These are phyloP conservation scores for Halisarca cf. caerulea DNA, from an alignment of 37 sponge, comb jelly and placozoan species.

Conservation along the genomic window DNA sequence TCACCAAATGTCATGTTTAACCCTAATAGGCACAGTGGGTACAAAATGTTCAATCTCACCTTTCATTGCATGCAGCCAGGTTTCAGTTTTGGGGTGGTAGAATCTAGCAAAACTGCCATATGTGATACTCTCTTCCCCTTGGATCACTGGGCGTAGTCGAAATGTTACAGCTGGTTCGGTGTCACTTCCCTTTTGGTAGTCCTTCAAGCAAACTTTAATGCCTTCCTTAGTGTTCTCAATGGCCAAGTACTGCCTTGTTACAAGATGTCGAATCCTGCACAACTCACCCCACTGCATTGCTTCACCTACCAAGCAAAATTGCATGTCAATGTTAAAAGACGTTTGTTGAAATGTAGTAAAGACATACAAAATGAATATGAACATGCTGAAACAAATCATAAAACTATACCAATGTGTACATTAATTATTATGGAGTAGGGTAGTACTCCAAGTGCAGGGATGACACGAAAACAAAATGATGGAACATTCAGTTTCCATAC, in stretches of 20 bases:
- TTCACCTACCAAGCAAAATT: constrained; percentile 29
- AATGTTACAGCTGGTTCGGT: constrained; percentile 36
- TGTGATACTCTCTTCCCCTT: constrained; percentile 30
- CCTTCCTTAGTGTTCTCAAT: constrained; percentile 6
- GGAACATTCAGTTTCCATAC: no score
- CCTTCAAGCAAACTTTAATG: constrained; percentile 24
- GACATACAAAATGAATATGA: no score
- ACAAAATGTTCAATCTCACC: not conserved
- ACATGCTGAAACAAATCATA: no score
- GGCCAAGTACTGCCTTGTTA: constrained; percentile 56
- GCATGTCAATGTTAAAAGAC: no score
- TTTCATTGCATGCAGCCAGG: constrained; percentile 48
- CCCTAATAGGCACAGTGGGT: no score
- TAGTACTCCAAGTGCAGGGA: no score
- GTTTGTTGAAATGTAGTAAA: no score
- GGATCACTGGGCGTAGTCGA: constrained; percentile 36
- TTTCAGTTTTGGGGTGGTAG: constrained; percentile 39
- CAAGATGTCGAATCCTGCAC: constrained; percentile 55
- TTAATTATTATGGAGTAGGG: no score
- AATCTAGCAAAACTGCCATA: constrained; percentile 57
- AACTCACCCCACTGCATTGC: constrained; percentile 54
- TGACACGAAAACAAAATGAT: no score
- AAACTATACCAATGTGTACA: no score
- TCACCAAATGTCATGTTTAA: no score
- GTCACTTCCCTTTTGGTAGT: not conserved